Evolutionary conservation across 2,113 vertebrate species (phyloP).

Genomic region (Abramis brama): DNA sequence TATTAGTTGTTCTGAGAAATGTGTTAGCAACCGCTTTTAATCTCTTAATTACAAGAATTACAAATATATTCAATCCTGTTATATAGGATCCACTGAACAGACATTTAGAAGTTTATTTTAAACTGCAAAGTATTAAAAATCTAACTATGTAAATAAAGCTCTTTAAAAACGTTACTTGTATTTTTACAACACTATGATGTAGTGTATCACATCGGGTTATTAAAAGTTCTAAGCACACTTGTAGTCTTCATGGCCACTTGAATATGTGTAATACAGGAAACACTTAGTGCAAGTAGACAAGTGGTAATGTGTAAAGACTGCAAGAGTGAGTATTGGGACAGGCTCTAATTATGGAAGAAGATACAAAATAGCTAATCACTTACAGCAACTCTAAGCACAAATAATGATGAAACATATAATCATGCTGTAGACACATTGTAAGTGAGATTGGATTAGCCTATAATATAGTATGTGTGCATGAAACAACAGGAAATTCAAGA

Average conservation of each 20-base stretch:
- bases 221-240: background rate
- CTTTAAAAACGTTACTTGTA: background rate
- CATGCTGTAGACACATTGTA: background rate
- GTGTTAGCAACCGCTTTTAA: too few species aligned
- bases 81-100: background rate
- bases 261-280: background rate
- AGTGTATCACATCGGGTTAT: background rate
- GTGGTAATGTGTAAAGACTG: background rate
- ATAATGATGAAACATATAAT: background rate
- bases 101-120: background rate
- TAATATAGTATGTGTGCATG: background rate
- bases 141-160: background rate
- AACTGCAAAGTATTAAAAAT: background rate
- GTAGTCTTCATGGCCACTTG: background rate
- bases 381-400: background rate
- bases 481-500: background rate
- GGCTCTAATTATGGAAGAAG: background rate
- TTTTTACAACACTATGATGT: background rate
- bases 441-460: background rate
- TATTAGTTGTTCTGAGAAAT: too few species aligned
- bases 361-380: background rate
- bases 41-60: background rate
- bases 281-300: background rate
- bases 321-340: background rate
- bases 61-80: background rate